Base-by-base conservation (phyloP, 2,113 vertebrate genomes). In the Erythrocercus mccallii region DNA sequence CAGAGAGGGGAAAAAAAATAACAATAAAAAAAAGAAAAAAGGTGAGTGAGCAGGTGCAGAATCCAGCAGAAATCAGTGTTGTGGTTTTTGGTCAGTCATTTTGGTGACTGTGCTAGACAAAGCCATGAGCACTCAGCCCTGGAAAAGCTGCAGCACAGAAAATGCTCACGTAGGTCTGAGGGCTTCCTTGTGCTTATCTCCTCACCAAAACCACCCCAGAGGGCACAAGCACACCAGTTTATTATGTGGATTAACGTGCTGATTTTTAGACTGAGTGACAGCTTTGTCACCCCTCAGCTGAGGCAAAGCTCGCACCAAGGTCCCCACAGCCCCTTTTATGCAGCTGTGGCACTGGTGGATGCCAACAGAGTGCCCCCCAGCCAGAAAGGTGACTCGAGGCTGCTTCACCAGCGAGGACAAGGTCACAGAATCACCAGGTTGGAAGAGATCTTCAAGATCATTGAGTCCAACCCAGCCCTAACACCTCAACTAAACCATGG, bases 161-260 rank as follows among this genome's bases (percentile, higher is more conserved):
- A 8, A 5, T 14, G 37, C 60, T 70, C 64, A n/a, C 47, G 6
- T 1, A 24, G 28, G 14, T 40, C 23, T 12, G 28, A 51, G 53
- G 54, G 28, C 7, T 64, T 62, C 72, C 45, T 74, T 28, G 9
- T 35, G 53, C 47, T 80, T 2, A 28, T 13, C 23, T 35, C 62
- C 30, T 47, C 44, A 77, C 33, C n/a, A 50, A 65, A 77, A 19
- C 24, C 54, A 56, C 33, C 50, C 51, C 45, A 16, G 54, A 58
- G 47, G 35, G 33, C 45, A 61, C 45, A 38, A 54, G 4, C 33
- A 37, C 79, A 40, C 50, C 24, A 11, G 35, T 10, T 69, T 10
- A 66, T 58, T 22, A 0, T 0, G 5, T 2, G 22, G 64, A 56
- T 51, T 16, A 38, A 64, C 0, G 0, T 2, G 33, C 2, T 54